A percentile compares a stretch with the other conserved stretches of the same genome.
These are phyloP conservation scores for Philotrypesis tridentata DNA, from an alignment of 1,140 invertebrate species.

Conservation along the genomic window DNA sequence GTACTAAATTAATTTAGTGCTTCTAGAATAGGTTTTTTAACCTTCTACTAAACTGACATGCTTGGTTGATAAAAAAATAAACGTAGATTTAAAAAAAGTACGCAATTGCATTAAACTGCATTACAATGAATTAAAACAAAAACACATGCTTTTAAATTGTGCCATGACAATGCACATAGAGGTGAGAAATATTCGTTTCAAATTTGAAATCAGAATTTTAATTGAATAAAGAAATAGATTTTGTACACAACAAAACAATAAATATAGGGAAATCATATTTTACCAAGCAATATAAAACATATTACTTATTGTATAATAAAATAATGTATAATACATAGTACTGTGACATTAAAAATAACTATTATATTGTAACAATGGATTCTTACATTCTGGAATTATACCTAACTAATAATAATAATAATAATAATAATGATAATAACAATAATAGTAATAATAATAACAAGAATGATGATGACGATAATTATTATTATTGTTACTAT, in stretches of 20 bases:
- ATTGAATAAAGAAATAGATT: neutral
- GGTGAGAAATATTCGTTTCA: neutral
- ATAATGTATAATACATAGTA: slow-evolving; percentile 51
- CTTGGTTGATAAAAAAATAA: slow-evolving; percentile 13
- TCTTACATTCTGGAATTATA: slow-evolving; percentile 41
- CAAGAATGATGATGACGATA: slow-evolving; percentile 26
- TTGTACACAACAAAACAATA: slow-evolving; percentile 11
- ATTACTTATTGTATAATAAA: slow-evolving; percentile 22
- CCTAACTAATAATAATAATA: slow-evolving; percentile 37
- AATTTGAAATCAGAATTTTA: neutral
- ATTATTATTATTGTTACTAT: slow-evolving; percentile 37
- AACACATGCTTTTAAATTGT: slow-evolving; percentile 22
- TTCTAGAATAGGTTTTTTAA: neutral
- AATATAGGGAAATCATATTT: slow-evolving; percentile 24
- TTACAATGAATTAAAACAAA: neutral
- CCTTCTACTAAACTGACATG: neutral
- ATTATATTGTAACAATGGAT: slow-evolving; percentile 53
- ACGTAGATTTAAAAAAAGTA: neutral
- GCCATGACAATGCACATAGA: neutral
- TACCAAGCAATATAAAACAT: slow-evolving; percentile 33
- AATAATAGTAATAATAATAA: slow-evolving; percentile 40
- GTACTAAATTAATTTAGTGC: neutral
- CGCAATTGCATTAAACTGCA: neutral
- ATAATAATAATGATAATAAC: slow-evolving; percentile 44
- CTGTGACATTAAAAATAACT: slow-evolving; percentile 56